These are phyloP conservation scores for Ia io DNA, from an alignment of 2,113 vertebrate genomes.

Conservation along the genomic window DNA sequence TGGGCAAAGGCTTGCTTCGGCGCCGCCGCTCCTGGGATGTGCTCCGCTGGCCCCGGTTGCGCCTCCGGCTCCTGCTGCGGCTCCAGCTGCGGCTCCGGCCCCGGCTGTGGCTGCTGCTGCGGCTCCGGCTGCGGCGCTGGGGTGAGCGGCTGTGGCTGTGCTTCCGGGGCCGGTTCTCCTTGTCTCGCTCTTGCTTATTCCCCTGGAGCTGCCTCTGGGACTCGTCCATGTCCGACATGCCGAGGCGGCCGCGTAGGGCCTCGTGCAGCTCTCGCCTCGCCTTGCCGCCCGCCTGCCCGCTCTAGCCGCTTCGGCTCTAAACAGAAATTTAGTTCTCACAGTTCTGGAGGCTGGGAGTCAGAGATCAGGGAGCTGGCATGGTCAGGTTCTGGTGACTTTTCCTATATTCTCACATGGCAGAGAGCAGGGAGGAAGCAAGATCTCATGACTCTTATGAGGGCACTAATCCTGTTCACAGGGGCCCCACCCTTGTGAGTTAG, in stretches of 20 bases:
- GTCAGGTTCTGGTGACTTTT: background rate
- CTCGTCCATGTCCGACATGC: conserved; percentile 94
- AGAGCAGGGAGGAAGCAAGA: background rate
- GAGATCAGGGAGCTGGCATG: background rate
- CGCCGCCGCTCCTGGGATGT: conserved; percentile 78
- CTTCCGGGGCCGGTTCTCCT: conserved; percentile 92
- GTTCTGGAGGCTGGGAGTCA: background rate
- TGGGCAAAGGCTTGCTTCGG: conserved; percentile 75
- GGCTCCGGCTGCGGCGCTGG: conserved; percentile 85
- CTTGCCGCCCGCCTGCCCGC: conserved; percentile 46
- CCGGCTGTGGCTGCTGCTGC: too few species aligned
- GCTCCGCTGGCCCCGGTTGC: conserved; percentile 84
- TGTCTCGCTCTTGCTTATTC: conserved; percentile 93
- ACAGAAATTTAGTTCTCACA: background rate
- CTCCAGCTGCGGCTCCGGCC: conserved; percentile 61
- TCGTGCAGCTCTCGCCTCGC: conserved; percentile 44
- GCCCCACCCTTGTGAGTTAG: background rate
- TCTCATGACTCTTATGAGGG: background rate
- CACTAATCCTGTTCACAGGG: background rate
- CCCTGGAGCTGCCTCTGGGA: conserved; percentile 92
- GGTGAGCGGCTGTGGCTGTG: conserved; percentile 90
- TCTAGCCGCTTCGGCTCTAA: conserved; percentile 58
- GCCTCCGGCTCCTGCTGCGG: conserved; percentile 85
- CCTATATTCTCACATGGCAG: background rate
- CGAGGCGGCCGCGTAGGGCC: conserved; percentile 61